phyloP scores from a whole-genome alignment of 2,888 invertebrate genomes.

The Zygothrica quintamaculata region DNA sequence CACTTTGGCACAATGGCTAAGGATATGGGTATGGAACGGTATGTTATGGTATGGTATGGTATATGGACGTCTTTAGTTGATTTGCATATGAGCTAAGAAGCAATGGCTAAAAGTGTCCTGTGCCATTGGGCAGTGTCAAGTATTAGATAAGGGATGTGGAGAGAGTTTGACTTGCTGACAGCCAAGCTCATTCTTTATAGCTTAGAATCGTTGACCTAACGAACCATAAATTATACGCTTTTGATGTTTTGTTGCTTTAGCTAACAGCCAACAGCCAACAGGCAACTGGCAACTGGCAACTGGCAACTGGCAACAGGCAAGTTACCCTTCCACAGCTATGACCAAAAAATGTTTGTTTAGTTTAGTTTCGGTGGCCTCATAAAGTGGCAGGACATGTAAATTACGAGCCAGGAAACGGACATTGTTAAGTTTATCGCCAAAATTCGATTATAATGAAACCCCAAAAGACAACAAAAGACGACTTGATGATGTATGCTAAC shows the following conservation, averaged over 20 bases:
- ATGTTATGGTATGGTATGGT: too few species aligned
- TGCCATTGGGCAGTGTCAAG: conserved; percentile 34
- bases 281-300: too few species aligned
- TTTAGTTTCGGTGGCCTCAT: conserved; percentile 54
- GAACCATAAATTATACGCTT: conserved; percentile 84
- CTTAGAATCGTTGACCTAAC: conserved; percentile 81
- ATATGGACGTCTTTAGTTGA: conserved; percentile 21
- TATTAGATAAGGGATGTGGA: conserved; percentile 3
- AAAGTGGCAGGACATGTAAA: conserved; percentile 63
- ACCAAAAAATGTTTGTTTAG: conserved; percentile 67
- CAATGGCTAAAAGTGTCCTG: conserved; percentile 37
- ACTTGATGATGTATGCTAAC: conserved; percentile 40
- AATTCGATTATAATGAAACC: conserved; percentile 79
- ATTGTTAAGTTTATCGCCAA: conserved; percentile 76
- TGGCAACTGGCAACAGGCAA: too few species aligned
- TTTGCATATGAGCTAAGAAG: conserved; percentile 60
- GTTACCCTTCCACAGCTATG: too few species aligned
- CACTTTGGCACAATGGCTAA: conserved; percentile 41
- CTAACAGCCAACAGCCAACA: too few species aligned
- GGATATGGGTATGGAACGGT: too few species aligned
- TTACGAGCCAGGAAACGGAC: conserved; percentile 49
- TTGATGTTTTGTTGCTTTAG: conserved; percentile 69
- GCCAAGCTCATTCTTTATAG: conserved; percentile 10
- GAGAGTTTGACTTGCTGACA: conserved; percentile 66
- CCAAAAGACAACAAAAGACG: conserved; percentile 65